Percentiles rank a stretch among this genome's conserved stretches.
Conservation (phyloP, 2,797 vertebrate genomes). For the Micrastur ruficollis region DNA sequence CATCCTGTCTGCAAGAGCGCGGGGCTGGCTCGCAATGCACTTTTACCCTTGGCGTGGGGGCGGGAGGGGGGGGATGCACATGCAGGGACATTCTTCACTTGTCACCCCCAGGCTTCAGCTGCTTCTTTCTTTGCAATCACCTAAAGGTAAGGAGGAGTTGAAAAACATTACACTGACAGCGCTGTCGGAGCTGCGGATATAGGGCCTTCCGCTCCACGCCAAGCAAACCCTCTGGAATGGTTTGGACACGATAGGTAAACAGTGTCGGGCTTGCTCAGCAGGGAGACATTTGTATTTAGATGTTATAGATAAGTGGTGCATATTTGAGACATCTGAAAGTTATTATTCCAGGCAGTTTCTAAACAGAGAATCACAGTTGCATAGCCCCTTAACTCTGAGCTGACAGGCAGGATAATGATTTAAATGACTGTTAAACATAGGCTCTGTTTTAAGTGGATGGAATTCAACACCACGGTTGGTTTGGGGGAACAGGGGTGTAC, state of each 20-base stretch:
- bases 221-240: constrained; percentile 50
- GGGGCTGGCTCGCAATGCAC: background rate
- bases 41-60: background rate
- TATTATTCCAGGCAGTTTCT: constrained; percentile 78
- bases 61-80: background rate
- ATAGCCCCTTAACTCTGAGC: constrained; percentile 71
- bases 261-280: constrained; percentile 34
- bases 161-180: constrained; percentile 6
- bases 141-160: constrained; percentile 43
- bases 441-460: constrained; percentile 77
- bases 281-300: constrained; percentile 66
- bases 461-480: constrained; percentile 55
- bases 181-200: background rate
- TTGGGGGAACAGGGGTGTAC: background rate
- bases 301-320: constrained; percentile 68
- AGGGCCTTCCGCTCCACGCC: constrained; percentile 22
- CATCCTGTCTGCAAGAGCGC: background rate
- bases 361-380: constrained; percentile 61
- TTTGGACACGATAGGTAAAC: constrained; percentile 62
- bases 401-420: constrained; percentile 81
- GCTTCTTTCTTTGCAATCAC: background rate
- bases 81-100: background rate
- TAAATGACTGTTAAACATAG: constrained; percentile 79
- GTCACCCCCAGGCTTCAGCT: background rate
- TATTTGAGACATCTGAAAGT: constrained; percentile 80